phyloP scores from a whole-genome alignment of 2,888 invertebrate genomes.

The Heliconius hortense region DNA sequence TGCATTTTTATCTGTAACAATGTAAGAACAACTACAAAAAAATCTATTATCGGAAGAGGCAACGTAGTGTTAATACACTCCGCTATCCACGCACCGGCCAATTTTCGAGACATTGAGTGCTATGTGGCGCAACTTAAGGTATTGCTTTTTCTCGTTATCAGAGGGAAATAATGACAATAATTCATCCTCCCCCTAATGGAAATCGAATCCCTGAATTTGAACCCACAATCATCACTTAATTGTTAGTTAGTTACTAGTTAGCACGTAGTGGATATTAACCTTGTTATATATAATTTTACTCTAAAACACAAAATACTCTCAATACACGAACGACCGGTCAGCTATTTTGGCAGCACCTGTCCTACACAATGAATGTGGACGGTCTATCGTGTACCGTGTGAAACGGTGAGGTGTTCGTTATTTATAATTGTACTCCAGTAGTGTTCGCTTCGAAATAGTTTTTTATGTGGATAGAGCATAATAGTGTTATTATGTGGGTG shows the following conservation, averaged over 20 bases:
- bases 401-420: conserved; percentile 47
- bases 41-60: too few relatives aligned
- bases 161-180: background rate
- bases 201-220: background rate
- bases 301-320: background rate
- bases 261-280: too few relatives aligned
- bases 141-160: background rate
- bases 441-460: conserved; percentile 48
- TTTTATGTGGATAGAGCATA: conserved; percentile 45
- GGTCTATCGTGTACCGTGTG: conserved; percentile 45
- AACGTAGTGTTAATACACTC: too few relatives aligned
- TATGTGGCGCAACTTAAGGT: too few relatives aligned
- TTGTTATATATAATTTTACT: background rate
- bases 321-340: conserved; percentile 15
- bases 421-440: conserved; percentile 48
- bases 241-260: too few relatives aligned
- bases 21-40: too few relatives aligned
- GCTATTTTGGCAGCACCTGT: conserved; percentile 42
- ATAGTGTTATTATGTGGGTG: conserved; percentile 46
- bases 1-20: background rate
- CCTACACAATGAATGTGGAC: conserved; percentile 41
- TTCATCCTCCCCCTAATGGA: background rate
- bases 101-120: too few relatives aligned
- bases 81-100: too few relatives aligned
- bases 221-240: too few relatives aligned